These are phyloP conservation scores for Acleris cristana DNA, from an alignment of 2,888 invertebrate species.

Conservation along the genomic window DNA sequence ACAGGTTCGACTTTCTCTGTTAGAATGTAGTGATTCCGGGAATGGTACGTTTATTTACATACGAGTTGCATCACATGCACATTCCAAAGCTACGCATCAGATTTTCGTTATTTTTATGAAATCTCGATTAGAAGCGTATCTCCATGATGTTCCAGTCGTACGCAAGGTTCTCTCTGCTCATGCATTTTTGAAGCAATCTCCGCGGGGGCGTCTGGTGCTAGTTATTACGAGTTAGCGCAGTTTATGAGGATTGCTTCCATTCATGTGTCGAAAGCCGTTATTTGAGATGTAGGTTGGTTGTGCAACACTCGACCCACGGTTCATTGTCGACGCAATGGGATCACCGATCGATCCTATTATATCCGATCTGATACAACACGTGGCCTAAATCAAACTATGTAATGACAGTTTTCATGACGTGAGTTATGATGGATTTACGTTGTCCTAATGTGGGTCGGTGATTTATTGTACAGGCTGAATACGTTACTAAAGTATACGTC, in stretches of 20 bases:
- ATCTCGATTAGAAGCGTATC: neutral
- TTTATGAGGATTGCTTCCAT: constrained; percentile 49
- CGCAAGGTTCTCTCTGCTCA: constrained; percentile 18
- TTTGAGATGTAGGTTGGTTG: constrained; percentile 58
- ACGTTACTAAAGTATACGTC: neutral
- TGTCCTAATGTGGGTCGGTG: constrained; percentile 17
- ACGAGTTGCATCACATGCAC: constrained; percentile 42
- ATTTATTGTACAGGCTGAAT: constrained; percentile 19
- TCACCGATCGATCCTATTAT: constrained; percentile 66
- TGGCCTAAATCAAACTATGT: constrained; percentile 54
- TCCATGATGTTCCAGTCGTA: neutral
- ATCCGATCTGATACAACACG: constrained; percentile 52
- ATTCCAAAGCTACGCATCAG: neutral
- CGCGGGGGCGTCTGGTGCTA: constrained; percentile 43
- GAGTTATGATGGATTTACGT: constrained; percentile 36
- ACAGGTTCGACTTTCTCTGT: constrained; percentile 66
- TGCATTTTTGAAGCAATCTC: constrained; percentile 24
- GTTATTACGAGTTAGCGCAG: constrained; percentile 43
- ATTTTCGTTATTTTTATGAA: neutral
- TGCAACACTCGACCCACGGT: constrained; percentile 68
- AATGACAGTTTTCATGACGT: constrained; percentile 43
- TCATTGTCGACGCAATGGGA: constrained; percentile 70
- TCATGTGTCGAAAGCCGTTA: constrained; percentile 62
- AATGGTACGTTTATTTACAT: constrained; percentile 64
- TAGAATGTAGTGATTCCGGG: constrained; percentile 63